These are phyloP conservation scores for Ommatoiulus sabulosus DNA, from an alignment of 2,888 invertebrate species.

Conservation along the genomic window DNA sequence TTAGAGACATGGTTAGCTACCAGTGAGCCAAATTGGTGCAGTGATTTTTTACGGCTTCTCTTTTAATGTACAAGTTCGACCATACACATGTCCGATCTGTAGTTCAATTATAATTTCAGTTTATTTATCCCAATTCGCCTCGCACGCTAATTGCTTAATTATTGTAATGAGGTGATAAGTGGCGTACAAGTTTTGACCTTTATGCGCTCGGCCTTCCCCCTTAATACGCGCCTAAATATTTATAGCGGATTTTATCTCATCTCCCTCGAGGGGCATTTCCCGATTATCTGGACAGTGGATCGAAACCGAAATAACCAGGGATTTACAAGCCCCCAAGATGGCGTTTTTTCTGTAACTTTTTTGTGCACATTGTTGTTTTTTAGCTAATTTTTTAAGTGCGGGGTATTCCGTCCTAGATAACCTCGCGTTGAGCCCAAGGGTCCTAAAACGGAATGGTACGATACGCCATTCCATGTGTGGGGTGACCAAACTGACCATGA, in stretches of 20 bases:
- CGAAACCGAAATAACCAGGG: background rate
- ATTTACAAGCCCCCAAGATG: background rate
- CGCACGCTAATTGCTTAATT: slow-evolving; percentile 19
- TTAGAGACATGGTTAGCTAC: too few species aligned
- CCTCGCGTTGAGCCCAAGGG: slow-evolving; percentile 4
- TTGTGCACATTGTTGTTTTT: background rate
- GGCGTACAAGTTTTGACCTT: slow-evolving; percentile 12
- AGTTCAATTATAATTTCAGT: background rate
- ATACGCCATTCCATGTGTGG: too few species aligned
- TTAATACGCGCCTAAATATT: background rate
- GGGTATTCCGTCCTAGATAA: background rate
- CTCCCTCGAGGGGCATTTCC: slow-evolving; percentile 13
- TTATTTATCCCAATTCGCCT: background rate
- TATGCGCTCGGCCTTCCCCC: slow-evolving; percentile 20
- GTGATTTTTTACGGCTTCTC: too few species aligned
- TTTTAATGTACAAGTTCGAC: too few species aligned
- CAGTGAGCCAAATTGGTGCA: too few species aligned
- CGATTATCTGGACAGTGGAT: slow-evolving; percentile 2
- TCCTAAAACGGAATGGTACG: background rate
- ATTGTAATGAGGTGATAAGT: slow-evolving; percentile 10
- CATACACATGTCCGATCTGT: background rate
- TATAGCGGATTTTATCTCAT: slow-evolving; percentile 34
- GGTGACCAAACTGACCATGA: too few species aligned
- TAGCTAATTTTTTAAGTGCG: background rate
- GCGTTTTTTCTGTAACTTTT: background rate